A percentile compares a stretch with the other conserved stretches of the same genome.
Conservation (phyloP, 2,888 invertebrate genomes). For the Piscicola geometra region DNA sequence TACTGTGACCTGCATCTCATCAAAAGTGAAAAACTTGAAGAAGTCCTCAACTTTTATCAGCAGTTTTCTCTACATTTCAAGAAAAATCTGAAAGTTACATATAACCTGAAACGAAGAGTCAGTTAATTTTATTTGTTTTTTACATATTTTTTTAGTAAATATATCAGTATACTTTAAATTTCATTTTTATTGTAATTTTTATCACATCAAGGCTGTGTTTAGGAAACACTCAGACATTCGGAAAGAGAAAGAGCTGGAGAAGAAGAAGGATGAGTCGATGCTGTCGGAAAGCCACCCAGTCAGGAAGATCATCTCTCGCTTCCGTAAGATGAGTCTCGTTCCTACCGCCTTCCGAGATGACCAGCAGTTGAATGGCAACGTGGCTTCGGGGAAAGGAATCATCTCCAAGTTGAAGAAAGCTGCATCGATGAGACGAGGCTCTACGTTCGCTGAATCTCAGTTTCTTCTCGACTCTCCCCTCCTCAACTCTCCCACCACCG, state of each 20-base stretch:
- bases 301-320: constrained; percentile 92
- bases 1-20: constrained; percentile 99
- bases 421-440: constrained; percentile 22
- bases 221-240: constrained; percentile 92
- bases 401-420: constrained; percentile 31
- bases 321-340: constrained; percentile 62
- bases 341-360: background rate
- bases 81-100: constrained; percentile 91
- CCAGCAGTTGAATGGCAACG: constrained; percentile 8
- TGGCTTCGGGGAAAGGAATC: constrained; percentile 17
- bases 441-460: constrained; percentile 26
- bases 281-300: constrained; percentile 95
- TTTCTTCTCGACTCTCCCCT: constrained; percentile 32
- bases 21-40: constrained; percentile 82
- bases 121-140: constrained; percentile 53
- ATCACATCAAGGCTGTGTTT: constrained; percentile 69
- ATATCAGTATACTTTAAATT: background rate
- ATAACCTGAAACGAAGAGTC: constrained; percentile 93
- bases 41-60: constrained; percentile 92
- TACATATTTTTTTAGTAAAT: background rate
- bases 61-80: constrained; percentile 99
- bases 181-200: constrained; percentile 38
- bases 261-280: constrained; percentile 88
- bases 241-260: constrained; percentile 90
- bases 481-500: constrained; percentile 1